Conservation (phyloP, 2,113 vertebrate species). For the Chiloscyllium plagiosum region DNA sequence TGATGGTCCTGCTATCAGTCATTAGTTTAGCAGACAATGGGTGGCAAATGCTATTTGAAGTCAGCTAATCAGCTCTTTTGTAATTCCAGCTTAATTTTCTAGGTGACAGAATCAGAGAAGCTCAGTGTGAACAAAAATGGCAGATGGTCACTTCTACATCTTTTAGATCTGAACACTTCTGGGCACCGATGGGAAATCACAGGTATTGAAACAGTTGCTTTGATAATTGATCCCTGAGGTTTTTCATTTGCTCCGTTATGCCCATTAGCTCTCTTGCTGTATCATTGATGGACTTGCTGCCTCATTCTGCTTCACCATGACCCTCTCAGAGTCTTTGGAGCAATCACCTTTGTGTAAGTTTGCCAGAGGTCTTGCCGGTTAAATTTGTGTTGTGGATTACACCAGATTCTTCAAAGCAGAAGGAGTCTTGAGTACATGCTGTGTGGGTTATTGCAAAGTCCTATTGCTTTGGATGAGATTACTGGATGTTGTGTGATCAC, state of each 20-base stretch:
- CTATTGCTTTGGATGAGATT: neutral
- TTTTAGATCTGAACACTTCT: neutral
- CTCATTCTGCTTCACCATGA: neutral
- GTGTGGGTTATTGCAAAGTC: neutral
- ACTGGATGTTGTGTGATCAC: neutral
- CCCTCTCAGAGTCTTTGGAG: neutral
- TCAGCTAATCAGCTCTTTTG: neutral
- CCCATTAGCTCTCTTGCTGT: neutral
- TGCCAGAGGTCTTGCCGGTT: neutral
- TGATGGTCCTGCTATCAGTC: neutral
- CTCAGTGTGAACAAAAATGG: neutral
- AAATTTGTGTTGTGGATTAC: neutral
- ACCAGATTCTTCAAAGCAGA: neutral
- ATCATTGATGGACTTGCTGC: neutral
- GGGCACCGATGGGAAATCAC: neutral
- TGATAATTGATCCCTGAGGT: neutral
- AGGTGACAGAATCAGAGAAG: neutral
- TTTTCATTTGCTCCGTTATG: neutral
- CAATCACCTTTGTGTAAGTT: neutral
- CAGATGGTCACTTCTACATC: neutral
- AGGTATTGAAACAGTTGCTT: neutral
- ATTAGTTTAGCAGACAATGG: neutral
- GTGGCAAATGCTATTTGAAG: neutral
- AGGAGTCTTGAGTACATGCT: neutral
- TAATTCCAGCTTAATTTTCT: neutral